Evolutionary conservation across 1,140 invertebrate species (phyloP), one percentile per base, ranked within the genome.

Genomic region (Drosophila willistoni): DNA sequence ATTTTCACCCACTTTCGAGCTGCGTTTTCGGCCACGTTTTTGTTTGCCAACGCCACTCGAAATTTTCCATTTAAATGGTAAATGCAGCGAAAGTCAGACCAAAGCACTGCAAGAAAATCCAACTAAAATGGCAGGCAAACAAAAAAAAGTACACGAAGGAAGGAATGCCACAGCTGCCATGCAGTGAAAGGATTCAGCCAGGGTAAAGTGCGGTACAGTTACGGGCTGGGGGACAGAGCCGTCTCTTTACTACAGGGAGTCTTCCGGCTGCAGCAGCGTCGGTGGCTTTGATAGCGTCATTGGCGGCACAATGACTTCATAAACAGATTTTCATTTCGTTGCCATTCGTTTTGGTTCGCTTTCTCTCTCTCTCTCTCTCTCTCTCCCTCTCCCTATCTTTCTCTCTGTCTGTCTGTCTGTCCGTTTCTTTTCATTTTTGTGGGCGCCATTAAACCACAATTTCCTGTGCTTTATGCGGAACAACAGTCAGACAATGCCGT

Each of bases 251-350:
- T 13, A 10, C 3, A 29, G 41, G 59, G 64, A 76, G 22, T 63
- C 70, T 56, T 63, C 57, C 64, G 34, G 54, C 22, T 76, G 73
- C 73, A 69, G 59, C 54, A 22, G 33, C n/a, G 63, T 54, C n/a
- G 47, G 64, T 76, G 66, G 65, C 41, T 61, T 77, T 77, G 79
- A 64, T 77, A 73, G 77, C 63, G 60, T 69, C 75, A 78, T 77
- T 77, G 75, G 75, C 63, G 76, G 59, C 55, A 81, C 84, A 87
- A 89, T 89, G 84, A 77, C 84, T 87, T 87, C 77, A 87, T 87
- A 87, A 87, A 80, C 84, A 83, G 70, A 89, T 79, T 87, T 87
- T 80, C 71, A 87, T 87, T 79, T 83, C 68, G 69, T 77, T 68
- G 51, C 62, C 36, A 39, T 57, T 64, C 39, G 44, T 34, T 14